Conservation (phyloP, 2,113 vertebrate genomes). For the Aepyceros melampus region DNA sequence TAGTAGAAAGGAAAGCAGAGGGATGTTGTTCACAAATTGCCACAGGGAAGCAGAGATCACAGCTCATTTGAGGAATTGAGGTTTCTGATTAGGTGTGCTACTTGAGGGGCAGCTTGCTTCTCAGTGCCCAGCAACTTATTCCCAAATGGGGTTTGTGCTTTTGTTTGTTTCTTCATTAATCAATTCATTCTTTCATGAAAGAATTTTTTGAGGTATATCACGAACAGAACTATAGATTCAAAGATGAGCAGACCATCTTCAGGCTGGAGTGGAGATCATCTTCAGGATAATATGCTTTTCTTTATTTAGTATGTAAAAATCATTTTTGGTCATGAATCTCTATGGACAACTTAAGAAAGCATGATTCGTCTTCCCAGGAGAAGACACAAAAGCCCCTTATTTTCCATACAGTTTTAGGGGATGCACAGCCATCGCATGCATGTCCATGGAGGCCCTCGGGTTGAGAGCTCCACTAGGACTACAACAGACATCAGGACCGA, state of each 20-base stretch:
- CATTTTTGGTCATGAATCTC: not conserved
- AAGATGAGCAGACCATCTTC: not conserved
- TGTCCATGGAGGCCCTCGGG: not conserved
- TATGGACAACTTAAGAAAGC: not conserved
- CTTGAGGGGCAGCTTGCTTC: not conserved
- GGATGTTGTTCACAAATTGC: conserved; percentile 38
- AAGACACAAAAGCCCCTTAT: not conserved
- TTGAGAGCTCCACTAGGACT: not conserved
- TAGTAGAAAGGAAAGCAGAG: conserved; percentile 40
- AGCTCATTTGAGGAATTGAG: conserved; percentile 19
- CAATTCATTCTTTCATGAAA: not conserved
- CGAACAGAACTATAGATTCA: not conserved
- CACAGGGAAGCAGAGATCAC: not conserved
- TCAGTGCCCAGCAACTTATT: not conserved
- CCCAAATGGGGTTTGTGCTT: not conserved
- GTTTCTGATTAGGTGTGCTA: not conserved
- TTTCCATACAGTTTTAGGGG: not conserved
- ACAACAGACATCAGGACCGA: fast-evolving
- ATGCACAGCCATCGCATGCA: not conserved
- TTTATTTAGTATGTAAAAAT: not conserved
- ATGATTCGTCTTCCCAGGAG: not conserved
- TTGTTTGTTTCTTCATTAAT: not conserved
- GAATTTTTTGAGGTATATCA: not conserved
- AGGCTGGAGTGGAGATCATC: not conserved
- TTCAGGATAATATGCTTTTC: not conserved